These are phyloP conservation scores for Athrips mouffetella DNA, from an alignment of 2,888 invertebrate species.

Conservation along the genomic window DNA sequence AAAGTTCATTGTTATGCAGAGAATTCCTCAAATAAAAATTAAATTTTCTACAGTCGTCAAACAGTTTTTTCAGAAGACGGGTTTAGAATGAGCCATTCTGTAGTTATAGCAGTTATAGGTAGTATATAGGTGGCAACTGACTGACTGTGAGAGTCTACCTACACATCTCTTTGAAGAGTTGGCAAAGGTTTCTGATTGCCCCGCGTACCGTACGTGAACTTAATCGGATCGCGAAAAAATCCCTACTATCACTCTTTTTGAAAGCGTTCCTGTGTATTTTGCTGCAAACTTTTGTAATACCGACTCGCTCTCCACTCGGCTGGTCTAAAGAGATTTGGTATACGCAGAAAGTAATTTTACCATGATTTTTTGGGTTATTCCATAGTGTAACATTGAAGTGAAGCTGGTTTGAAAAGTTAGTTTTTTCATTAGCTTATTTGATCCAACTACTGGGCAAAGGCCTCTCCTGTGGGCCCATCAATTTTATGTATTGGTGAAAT, in stretches of 20 bases:
- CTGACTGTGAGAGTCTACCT: not conserved
- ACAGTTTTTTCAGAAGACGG: not conserved
- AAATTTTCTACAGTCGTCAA: not conserved
- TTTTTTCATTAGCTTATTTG: too few relatives aligned
- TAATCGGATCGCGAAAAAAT: conserved; percentile 61
- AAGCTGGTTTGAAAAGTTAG: too few relatives aligned
- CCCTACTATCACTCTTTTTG: conserved; percentile 60
- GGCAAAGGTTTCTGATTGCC: conserved; percentile 61
- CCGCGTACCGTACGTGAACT: conserved; percentile 50
- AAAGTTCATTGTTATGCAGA: too few relatives aligned
- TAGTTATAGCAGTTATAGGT: too few relatives aligned
- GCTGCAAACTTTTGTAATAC: conserved; percentile 75
- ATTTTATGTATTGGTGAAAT: not conserved
- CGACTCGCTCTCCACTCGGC: conserved; percentile 39
- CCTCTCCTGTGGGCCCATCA: not conserved
- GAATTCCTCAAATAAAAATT: too few relatives aligned
- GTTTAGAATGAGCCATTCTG: too few relatives aligned
- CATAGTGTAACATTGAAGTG: too few relatives aligned
- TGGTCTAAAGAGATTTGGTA: not conserved
- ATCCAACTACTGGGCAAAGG: not conserved
- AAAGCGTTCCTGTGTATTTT: conserved; percentile 76
- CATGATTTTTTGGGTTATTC: too few relatives aligned
- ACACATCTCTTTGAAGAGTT: conserved; percentile 33
- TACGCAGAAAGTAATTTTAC: too few relatives aligned
- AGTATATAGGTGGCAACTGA: too few relatives aligned